Base-by-base conservation (phyloP, 2,113 vertebrate genomes). In the Hypanus sabinus region DNA sequence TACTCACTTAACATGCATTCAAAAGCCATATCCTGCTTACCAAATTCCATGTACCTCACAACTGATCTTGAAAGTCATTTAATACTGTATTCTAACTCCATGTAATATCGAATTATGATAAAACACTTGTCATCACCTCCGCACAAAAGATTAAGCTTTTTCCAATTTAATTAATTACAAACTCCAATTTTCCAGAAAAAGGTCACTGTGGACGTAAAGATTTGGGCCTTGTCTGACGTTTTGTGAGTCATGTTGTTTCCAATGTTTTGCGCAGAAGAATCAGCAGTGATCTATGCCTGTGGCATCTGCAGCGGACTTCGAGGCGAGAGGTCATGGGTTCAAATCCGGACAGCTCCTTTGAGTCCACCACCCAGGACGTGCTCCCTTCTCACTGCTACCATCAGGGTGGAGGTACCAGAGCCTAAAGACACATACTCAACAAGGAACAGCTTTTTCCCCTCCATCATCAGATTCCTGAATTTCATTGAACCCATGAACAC, bases 1-100 rank as follows among this genome's bases (percentile, higher is more conserved):
- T 92, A 71, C 38, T 92, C 88, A n/a, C 18, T 92, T 70, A 92
- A 92, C 70, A 92, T 38, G 70, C 70, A 73, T 93, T 38, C 73
- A 93, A 93, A 93, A 30, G 68, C 12, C 65, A 93, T 73, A 70
- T 46, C n/a, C 91, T 93, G 68, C 60, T 88, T 88, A 65, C 57
- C 30, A 65, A 92, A 92, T 93, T 93, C 62, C 20, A 71, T 73
- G 68, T 38, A 93, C 70, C 70, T 93, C 91, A 46, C 36, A 46
- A 38, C 24, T 20, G 24, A 46, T 11, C 1, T 93, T 46, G 27
- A 30, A 55, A 46, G 68, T 46, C 38, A 73, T 93, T 93, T 73
- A 33, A 73, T 92, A 71, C 65, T 71, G 22, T 22, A 92, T 70
- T 93, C 91, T 27, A 38, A 36, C 71, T 24, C 91, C 22, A 27